These are phyloP conservation scores for Heterodera carotae DNA, from an alignment of 1,140 invertebrate genomes.

Conservation along the genomic window DNA sequence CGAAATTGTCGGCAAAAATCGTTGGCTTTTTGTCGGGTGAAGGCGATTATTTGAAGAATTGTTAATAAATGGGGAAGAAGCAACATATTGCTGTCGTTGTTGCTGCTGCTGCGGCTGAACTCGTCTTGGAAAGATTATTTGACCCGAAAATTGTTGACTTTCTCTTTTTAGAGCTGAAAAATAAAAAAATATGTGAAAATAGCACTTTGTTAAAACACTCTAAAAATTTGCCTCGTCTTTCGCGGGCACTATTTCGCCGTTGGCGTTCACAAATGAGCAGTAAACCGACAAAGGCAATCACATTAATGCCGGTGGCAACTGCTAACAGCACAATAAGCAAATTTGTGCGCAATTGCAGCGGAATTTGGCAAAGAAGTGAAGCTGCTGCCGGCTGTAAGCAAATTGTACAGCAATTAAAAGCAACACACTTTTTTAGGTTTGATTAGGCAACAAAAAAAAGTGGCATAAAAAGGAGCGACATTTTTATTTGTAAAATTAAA, in stretches of 20 bases:
- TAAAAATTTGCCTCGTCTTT: background rate
- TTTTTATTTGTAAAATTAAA: too few relatives aligned
- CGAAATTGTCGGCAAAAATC: background rate
- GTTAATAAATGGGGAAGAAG: background rate
- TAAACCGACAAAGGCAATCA: constrained; percentile 1
- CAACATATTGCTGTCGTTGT: too few relatives aligned
- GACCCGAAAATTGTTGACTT: background rate
- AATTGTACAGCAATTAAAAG: too few relatives aligned
- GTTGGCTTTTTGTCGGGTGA: background rate
- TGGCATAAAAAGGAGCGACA: too few relatives aligned
- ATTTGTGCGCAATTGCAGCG: constrained; percentile 4
- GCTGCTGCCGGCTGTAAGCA: background rate
- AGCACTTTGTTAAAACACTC: too few relatives aligned
- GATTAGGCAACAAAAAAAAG: too few relatives aligned
- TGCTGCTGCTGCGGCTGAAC: too few relatives aligned
- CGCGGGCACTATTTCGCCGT: background rate
- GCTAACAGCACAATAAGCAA: background rate
- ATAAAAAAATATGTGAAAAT: too few relatives aligned
- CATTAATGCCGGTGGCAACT: background rate
- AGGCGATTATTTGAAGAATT: background rate
- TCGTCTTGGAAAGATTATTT: background rate
- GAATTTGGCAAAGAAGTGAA: background rate
- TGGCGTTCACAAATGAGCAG: background rate
- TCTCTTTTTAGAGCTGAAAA: background rate
- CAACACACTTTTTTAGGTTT: too few relatives aligned